A percentile compares a stretch with the other conserved stretches of the same genome.
Conservation (phyloP, 2,797 vertebrate species). For the Clarias platycephalus region DNA sequence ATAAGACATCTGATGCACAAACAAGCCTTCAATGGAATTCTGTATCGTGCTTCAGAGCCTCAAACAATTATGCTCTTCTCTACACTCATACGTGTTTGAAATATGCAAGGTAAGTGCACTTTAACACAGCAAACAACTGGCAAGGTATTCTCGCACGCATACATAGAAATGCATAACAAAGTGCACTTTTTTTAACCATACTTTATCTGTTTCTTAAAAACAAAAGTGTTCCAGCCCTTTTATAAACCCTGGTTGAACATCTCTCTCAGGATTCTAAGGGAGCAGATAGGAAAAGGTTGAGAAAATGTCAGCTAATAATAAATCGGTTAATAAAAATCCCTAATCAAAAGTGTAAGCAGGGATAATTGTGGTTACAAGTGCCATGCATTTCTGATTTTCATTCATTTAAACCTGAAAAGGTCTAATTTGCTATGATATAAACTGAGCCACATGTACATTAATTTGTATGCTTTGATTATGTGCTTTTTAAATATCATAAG, state of each 20-base stretch:
- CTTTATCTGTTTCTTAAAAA: neutral
- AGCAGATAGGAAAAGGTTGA: constrained; percentile 67
- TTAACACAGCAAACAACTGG: neutral
- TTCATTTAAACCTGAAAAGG: neutral
- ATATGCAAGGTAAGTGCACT: constrained; percentile 26
- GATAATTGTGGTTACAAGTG: neutral
- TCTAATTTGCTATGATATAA: neutral
- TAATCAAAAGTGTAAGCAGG: neutral
- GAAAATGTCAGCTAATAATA: constrained; percentile 9
- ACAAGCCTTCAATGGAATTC: constrained; percentile 30
- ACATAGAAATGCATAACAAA: neutral
- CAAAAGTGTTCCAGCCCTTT: constrained; percentile 4
- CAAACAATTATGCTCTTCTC: constrained; percentile 1
- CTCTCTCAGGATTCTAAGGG: constrained; percentile 62
- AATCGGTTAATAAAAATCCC: neutral
- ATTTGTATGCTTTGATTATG: neutral
- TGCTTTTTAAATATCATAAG: constrained; percentile 13
- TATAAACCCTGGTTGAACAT: constrained; percentile 60
- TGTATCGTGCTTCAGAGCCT: neutral
- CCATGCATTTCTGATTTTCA: neutral
- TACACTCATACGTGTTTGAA: neutral
- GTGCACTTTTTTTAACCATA: neutral
- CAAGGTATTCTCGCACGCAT: neutral
- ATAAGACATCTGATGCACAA: constrained; percentile 26
- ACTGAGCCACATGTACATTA: neutral